These are phyloP conservation scores for Bursaphelenchus okinawaensis DNA, from an alignment of 2,888 invertebrate species.

Conservation along the genomic window DNA sequence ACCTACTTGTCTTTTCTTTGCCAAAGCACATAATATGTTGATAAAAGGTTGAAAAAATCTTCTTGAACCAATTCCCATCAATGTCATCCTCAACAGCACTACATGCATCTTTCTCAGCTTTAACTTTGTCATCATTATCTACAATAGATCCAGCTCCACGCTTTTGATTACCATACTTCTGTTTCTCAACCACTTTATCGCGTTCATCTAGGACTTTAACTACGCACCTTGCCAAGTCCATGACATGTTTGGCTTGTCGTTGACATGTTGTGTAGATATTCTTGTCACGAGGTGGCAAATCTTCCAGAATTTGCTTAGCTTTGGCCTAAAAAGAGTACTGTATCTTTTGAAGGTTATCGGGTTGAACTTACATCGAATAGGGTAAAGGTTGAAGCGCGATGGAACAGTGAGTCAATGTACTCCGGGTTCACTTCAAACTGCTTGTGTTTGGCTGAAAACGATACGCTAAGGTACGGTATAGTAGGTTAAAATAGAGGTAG, in stretches of 20 bases:
- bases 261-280: not conserved
- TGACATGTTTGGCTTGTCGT: not conserved
- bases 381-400: not conserved
- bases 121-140: too few relatives aligned
- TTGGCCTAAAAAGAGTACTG: not conserved
- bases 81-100: not conserved
- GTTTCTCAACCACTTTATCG: not conserved
- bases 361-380: not conserved
- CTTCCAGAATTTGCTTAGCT: not conserved
- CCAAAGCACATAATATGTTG: not conserved
- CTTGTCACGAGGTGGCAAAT: not conserved
- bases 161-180: not conserved
- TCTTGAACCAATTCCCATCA: not conserved
- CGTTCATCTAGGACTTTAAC: not conserved
- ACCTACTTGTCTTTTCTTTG: not conserved
- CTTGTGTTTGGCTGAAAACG: not conserved
- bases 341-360: not conserved
- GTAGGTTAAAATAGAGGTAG: too few relatives aligned
- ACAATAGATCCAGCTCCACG: too few relatives aligned
- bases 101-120: too few relatives aligned
- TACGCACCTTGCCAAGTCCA: constrained; percentile 3
- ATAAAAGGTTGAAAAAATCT: not conserved
- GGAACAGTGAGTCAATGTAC: not conserved
- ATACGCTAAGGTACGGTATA: too few relatives aligned
- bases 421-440: constrained; percentile 1